Evolutionary conservation across 2,888 invertebrate species (phyloP), one percentile per base, ranked within the genome.

Genomic region (Phoronis australis): DNA sequence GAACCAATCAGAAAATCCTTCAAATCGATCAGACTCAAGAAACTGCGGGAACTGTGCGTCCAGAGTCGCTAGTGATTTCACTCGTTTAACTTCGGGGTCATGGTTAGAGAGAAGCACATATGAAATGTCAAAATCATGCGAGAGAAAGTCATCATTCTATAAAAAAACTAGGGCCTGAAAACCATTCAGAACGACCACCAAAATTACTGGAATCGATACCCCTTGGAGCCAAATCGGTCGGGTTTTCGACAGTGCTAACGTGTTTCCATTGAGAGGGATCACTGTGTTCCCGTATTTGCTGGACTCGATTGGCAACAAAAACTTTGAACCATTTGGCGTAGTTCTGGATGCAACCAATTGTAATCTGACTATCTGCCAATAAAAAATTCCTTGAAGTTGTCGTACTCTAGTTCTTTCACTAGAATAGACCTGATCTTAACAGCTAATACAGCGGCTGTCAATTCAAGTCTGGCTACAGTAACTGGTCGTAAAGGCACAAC

Each of bases 321-420:
- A 47, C 43, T 21, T 52, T 47, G 26, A 57, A 57, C 18, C 52
- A 38, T 12, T 42, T 22, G 12, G 38, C 21, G 2, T 52, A 48
- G 41, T 55, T 57, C 2, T 21, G 15, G 9, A 57, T 52, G 47
- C 55, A 58, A 25, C 51, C 49, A 3, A 57, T 45, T 3, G 55
- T 55, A 15, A 53, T 43, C 21, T 31, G 47, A 18, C 47, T 50
- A 41, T 59, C 55, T 18, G 57, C 54, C 51, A 44, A 57, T 37
- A 48, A 58, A 31, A 9, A 22, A 27, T 2, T 52, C 22, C 26
- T 44, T 26, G 3, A 40, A 12, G 26, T 27, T 21, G 3, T 26
- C 18, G 23, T 43, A 42, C 12, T 55, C 44, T 9, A 55, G 27
- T 23, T 56, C 48, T 39, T 40, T 12, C 12, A 38, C 21, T 21